phyloP scores from a whole-genome alignment of 1,140 invertebrate genomes.

The Drosophila saltans region DNA sequence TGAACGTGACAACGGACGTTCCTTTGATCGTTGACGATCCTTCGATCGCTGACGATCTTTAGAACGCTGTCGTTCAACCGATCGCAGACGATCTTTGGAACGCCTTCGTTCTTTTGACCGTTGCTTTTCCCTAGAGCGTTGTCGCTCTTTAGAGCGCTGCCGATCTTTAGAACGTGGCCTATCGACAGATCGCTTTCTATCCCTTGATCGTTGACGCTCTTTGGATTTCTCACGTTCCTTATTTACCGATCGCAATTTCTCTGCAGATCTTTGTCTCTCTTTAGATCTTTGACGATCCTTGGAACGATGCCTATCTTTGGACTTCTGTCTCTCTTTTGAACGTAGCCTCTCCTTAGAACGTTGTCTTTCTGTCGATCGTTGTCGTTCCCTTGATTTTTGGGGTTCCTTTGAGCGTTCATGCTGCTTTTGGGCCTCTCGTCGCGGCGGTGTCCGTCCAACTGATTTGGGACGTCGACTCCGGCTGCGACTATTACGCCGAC shows the following conservation, averaged over 20 bases:
- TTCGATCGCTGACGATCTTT: constrained; percentile 34
- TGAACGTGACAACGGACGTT: constrained; percentile 15
- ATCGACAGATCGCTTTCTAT: constrained; percentile 14
- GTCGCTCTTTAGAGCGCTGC: constrained; percentile 4
- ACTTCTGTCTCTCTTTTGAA: constrained; percentile 26
- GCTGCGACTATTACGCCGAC: constrained; percentile 16
- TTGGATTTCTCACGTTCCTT: constrained; percentile 36
- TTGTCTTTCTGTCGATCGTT: constrained; percentile 20
- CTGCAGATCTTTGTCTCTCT: constrained; percentile 34
- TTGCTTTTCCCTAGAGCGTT: constrained; percentile 25
- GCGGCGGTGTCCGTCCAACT: constrained; percentile 43
- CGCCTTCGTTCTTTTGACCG: constrained; percentile 23
- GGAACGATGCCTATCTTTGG: constrained; percentile 19
- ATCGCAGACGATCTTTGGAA: constrained; percentile 21
- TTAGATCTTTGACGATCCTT: constrained; percentile 34
- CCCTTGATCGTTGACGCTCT: constrained; percentile 39
- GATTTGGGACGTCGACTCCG: constrained; percentile 31
- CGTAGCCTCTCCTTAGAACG: constrained; percentile 28
- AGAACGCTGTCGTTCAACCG: constrained; percentile 24
- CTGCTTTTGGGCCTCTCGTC: constrained; percentile 29
- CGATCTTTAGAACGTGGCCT: constrained; percentile 24
- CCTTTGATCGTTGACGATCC: constrained; percentile 38
- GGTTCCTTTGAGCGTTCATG: constrained; percentile 28
- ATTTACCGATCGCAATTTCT: constrained; percentile 5
- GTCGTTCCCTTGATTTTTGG: constrained; percentile 21